A percentile compares a stretch with the other conserved stretches of the same genome.
phyloP scores from a whole-genome alignment of 2,888 invertebrate genomes.

The Temnothorax rugatulus region DNA sequence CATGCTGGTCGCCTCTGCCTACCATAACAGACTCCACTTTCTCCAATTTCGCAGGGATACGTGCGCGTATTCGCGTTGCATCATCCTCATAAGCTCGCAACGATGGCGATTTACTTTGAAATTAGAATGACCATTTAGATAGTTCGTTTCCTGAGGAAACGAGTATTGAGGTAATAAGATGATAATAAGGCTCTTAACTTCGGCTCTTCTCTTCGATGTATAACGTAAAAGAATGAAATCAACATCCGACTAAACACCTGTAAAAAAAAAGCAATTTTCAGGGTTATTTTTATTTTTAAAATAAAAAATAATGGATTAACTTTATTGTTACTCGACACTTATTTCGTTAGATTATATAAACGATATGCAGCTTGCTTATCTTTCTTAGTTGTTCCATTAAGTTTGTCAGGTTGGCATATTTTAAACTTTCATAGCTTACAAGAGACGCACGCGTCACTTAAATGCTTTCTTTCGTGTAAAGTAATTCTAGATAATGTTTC shows the following conservation, averaged over 20 bases:
- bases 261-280: background rate
- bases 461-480: background rate
- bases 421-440: background rate
- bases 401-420: background rate
- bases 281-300: background rate
- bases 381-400: background rate
- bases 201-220: background rate
- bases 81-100: slow-evolving; percentile 50
- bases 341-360: background rate
- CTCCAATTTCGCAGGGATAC: slow-evolving; percentile 68
- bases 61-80: slow-evolving; percentile 60
- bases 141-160: background rate
- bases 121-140: slow-evolving; percentile 5
- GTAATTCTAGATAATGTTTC: slow-evolving; percentile 6
- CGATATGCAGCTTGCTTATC: background rate
- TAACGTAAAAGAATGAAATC: background rate
- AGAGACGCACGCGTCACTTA: background rate
- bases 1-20: slow-evolving; percentile 69
- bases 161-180: background rate
- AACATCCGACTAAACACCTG: background rate
- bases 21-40: slow-evolving; percentile 75
- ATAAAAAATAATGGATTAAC: background rate
- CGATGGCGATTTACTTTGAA: slow-evolving; percentile 9
- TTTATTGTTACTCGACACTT: background rate
- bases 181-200: background rate